phyloP scores from a whole-genome alignment of 2,797 vertebrate species.

The Pteropus rufus region DNA sequence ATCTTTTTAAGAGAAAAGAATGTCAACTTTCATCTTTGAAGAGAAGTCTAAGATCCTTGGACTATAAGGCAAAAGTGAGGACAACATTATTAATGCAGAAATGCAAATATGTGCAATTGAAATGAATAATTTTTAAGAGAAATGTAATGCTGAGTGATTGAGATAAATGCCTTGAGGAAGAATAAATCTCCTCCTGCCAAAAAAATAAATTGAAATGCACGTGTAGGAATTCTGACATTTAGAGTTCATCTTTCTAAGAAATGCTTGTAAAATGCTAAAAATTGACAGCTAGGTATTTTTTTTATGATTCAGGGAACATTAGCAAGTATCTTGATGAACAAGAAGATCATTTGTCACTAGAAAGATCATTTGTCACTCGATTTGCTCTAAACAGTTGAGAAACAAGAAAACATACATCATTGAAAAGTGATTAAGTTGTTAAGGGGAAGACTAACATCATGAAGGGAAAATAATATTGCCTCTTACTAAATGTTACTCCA shows the following conservation, averaged over 20 bases:
- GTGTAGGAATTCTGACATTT: not conserved
- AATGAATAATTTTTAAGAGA: slow-evolving; percentile 17
- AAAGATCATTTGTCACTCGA: not conserved
- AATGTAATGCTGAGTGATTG: not conserved
- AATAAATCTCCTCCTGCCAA: not conserved
- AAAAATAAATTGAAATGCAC: slow-evolving; percentile 4
- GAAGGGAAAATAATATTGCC: not conserved
- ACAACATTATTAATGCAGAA: not conserved
- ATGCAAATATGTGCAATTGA: not conserved
- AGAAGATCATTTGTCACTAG: not conserved
- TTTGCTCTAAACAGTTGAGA: not conserved
- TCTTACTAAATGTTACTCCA: not conserved
- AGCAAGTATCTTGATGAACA: not conserved
- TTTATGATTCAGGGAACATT: not conserved
- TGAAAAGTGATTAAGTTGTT: not conserved
- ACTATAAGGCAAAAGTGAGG: not conserved
- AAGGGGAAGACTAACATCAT: not conserved
- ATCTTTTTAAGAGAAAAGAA: not conserved
- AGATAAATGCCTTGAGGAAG: not conserved
- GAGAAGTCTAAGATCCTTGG: not conserved
- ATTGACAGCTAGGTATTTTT: not conserved
- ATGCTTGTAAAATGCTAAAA: slow-evolving; percentile 16
- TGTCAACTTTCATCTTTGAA: not conserved
- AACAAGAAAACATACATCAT: not conserved
- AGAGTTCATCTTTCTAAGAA: slow-evolving; percentile 21